Percentiles rank a stretch among this genome's conserved stretches.
phyloP scores from a whole-genome alignment of 2,797 vertebrate species.

The Lepilemur ruficaudatus region DNA sequence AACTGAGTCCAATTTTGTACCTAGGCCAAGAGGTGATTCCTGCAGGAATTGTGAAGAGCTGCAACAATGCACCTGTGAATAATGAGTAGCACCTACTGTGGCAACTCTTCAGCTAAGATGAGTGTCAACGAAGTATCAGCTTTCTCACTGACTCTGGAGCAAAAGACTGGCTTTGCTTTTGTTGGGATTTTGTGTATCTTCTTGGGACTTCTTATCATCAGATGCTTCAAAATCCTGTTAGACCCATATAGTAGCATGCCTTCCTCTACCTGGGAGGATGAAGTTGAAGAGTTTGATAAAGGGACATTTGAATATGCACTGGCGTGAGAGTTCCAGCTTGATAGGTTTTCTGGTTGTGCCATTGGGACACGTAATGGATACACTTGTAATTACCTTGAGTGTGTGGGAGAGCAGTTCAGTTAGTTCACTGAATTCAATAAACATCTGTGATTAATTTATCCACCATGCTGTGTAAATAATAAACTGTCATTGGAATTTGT shows the following conservation, averaged over 20 bases:
- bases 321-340: constrained; percentile 87
- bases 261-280: constrained; percentile 96
- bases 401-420: constrained; percentile 69
- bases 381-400: constrained; percentile 59
- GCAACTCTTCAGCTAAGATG: constrained; percentile 93
- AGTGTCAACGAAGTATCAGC: constrained; percentile 91
- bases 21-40: constrained; percentile 78
- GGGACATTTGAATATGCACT: constrained; percentile 97
- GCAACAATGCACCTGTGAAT: constrained; percentile 81
- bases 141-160: constrained; percentile 95
- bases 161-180: constrained; percentile 97
- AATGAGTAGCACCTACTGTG: constrained; percentile 94
- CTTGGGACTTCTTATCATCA: constrained; percentile 94
- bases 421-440: constrained; percentile 82
- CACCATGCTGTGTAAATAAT: not conserved
- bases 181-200: constrained; percentile 97
- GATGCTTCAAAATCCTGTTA: constrained; percentile 97
- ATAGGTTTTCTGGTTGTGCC: constrained; percentile 64
- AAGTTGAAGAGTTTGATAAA: constrained; percentile 96
- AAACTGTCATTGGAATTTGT: not conserved
- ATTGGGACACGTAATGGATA: constrained; percentile 57
- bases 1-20: constrained; percentile 66
- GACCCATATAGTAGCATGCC: constrained; percentile 99
- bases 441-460: constrained; percentile 72
- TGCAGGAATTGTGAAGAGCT: constrained; percentile 72